Evolutionary conservation across 2,113 vertebrate species (phyloP), one percentile per base, ranked within the genome.

Genomic region (Alaudala cheleensis): DNA sequence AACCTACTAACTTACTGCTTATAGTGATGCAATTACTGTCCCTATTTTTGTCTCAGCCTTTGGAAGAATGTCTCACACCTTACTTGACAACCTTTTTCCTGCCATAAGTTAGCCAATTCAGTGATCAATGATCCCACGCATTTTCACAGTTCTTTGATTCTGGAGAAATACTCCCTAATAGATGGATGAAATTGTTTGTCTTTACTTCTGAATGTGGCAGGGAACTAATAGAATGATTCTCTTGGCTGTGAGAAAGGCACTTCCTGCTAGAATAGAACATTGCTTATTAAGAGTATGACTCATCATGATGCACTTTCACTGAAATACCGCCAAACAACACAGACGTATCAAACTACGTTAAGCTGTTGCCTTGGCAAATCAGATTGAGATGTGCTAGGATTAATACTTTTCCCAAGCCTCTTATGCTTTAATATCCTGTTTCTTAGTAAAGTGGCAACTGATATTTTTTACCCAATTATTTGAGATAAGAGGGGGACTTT

Each of bases 341-440:
- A 91, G 15, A 62, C 9, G 11, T 54, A 73, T 91, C 81, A 87
- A 93, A 95, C 91, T 81, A 70, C 13, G 29, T 85, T 88, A 92
- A 95, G 40, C 90, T 95, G 79, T 92, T 97, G 86, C 92, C 91
- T 90, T 96, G 72, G 91, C 93, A 97, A 97, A 92, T 24, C 78
- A 65, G 47, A 92, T 40, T 66, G 61, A 88, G 77, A 90, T 3
- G 2, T 94, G 84, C 67, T 34, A 87, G 91, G 65, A 95, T 77
- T 87, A 90, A 81, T 65, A 79, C 56, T 83, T 95, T 86, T 78
- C 56, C 66, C 39, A 89, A 37, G 81, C 65, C 14, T 87, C 50
- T 53, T 61, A 60, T 28, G 29, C 31, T 86, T 92, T 65, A 86
- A 71, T 85, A 57, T 78, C 50, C 67, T 73, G 50, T 92, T 88